These are phyloP conservation scores for Limosa lapponica DNA, from an alignment of 2,797 vertebrate species.

Conservation along the genomic window DNA sequence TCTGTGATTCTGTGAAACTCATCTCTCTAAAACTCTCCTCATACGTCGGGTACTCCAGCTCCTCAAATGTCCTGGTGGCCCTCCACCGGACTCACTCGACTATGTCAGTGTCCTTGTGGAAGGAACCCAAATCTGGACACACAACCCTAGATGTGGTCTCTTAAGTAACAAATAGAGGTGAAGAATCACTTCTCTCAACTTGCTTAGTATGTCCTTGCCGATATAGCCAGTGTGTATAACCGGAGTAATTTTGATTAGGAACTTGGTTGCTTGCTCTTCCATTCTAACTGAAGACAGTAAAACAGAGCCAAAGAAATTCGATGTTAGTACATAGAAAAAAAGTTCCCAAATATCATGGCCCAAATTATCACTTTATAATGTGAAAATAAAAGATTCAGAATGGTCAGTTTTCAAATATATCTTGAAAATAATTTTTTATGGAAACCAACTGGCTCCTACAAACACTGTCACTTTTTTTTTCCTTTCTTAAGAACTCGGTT, in stretches of 20 bases:
- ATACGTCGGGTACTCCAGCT: accelerated
- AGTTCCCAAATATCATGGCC: not conserved
- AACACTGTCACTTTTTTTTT: not conserved
- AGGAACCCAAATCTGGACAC: not conserved
- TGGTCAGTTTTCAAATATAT: not conserved
- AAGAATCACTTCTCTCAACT: not conserved
- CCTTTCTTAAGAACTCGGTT: not conserved
- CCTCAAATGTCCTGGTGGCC: not conserved
- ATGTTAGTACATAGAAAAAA: not conserved
- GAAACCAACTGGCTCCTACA: not conserved
- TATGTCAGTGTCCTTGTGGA: not conserved
- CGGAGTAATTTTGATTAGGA: not conserved
- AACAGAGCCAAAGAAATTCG: not conserved
- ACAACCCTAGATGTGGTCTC: not conserved
- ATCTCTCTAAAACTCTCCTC: not conserved
- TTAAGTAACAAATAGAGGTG: not conserved
- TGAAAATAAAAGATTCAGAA: not conserved
- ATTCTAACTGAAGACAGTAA: not conserved
- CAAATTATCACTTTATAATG: not conserved
- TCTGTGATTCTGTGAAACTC: not conserved
- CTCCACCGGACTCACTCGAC: not conserved
- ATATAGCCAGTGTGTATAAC: not conserved
- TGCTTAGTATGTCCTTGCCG: not conserved
- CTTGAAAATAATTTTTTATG: not conserved
- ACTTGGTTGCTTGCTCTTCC: not conserved